Percentiles rank a stretch among this genome's conserved stretches.
Conservation (phyloP, 2,797 vertebrate genomes). For the Cichlasoma orientale region DNA sequence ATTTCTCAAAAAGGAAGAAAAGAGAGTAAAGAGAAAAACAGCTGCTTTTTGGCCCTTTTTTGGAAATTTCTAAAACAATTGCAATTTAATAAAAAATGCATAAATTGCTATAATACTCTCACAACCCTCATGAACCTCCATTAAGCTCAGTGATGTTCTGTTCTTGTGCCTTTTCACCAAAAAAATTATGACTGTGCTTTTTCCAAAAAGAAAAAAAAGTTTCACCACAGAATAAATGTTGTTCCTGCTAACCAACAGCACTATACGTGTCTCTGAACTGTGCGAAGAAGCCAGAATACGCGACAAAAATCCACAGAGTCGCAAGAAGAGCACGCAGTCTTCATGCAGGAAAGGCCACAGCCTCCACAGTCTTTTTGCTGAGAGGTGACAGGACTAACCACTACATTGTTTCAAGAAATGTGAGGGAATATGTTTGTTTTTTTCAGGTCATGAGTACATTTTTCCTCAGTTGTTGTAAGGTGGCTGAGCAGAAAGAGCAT, state of each 20-base stretch:
- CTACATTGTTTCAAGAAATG: not conserved
- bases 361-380: not conserved
- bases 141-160: not conserved
- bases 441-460: not conserved
- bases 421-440: not conserved
- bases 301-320: not conserved
- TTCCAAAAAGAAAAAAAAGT: not conserved
- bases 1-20: not conserved
- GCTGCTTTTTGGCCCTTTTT: not conserved
- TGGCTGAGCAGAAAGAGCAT: too few relatives aligned
- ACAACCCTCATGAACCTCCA: not conserved
- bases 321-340: not conserved
- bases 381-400: not conserved
- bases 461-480: not conserved
- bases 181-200: not conserved
- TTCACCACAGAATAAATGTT: not conserved
- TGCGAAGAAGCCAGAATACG: not conserved
- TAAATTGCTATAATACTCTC: not conserved
- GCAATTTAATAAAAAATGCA: not conserved
- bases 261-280: not conserved
- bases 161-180: not conserved
- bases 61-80: not conserved
- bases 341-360: not conserved
- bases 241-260: not conserved
- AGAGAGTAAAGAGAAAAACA: not conserved